These are phyloP conservation scores for Lasioglossum villosulum DNA, from an alignment of 2,888 invertebrate species.

Conservation along the genomic window DNA sequence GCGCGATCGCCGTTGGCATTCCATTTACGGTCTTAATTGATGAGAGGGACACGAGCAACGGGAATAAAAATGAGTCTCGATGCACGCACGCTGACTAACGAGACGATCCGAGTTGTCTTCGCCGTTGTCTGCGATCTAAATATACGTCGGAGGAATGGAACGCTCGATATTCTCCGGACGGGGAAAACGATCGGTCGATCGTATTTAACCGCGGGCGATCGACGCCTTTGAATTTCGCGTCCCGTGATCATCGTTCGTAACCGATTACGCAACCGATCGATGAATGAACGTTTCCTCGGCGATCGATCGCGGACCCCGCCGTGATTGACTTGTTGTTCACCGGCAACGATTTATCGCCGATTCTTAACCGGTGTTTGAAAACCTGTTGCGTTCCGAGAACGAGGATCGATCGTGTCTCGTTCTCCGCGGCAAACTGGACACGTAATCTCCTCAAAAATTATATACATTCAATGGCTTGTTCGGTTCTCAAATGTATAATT, in stretches of 20 bases:
- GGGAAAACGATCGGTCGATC: not conserved
- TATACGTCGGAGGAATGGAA: slow-evolving; percentile 16
- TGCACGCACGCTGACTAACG: slow-evolving; percentile 28
- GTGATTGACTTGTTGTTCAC: slow-evolving; percentile 34
- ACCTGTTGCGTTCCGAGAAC: not conserved
- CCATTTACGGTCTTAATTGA: slow-evolving; percentile 35
- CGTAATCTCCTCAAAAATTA: not conserved
- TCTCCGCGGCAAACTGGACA: not conserved
- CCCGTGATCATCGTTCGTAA: slow-evolving; percentile 9
- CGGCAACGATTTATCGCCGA: not conserved
- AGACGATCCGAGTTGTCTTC: not conserved
- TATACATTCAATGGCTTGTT: not conserved
- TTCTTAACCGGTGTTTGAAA: not conserved
- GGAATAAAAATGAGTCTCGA: slow-evolving; percentile 27
- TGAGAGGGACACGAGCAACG: slow-evolving; percentile 16
- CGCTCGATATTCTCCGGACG: not conserved
- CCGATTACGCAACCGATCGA: slow-evolving; percentile 39
- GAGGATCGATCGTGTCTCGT: not conserved
- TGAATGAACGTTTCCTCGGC: slow-evolving; percentile 37
- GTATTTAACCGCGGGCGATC: not conserved
- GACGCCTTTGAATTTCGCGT: slow-evolving; percentile 24
- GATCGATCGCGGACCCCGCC: slow-evolving; percentile 5
- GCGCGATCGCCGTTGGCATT: slow-evolving; percentile 1
- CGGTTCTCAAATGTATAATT: not conserved
- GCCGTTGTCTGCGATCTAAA: slow-evolving; percentile 29